These are phyloP conservation scores for Elysia chlorotica DNA, from an alignment of 1,140 invertebrate species.

Conservation along the genomic window DNA sequence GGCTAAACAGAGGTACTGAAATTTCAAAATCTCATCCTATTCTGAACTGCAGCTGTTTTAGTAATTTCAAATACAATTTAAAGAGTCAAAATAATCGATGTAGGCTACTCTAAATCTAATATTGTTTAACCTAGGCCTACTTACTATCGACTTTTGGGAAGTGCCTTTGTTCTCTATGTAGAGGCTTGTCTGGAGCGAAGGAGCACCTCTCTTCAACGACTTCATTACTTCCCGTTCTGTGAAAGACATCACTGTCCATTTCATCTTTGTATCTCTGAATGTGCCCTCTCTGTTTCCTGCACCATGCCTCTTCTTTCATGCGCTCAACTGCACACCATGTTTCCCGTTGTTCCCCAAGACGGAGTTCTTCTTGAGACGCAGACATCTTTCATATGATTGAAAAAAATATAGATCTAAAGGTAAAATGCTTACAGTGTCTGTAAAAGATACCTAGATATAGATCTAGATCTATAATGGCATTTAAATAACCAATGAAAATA, in stretches of 20 bases:
- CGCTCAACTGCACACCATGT: constrained; percentile 54
- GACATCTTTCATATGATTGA: no score
- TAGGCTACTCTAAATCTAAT: no score
- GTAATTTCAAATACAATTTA: no score
- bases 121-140: not conserved
- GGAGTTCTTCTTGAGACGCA: constrained; percentile 28
- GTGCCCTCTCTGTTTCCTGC: constrained; percentile 43
- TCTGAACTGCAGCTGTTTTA: no score
- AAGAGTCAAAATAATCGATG: no score
- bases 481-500: no score
- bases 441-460: not conserved
- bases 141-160: constrained; percentile 38
- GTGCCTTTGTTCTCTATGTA: constrained; percentile 47
- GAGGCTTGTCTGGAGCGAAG: constrained; percentile 42
- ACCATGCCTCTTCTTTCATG: constrained; percentile 53
- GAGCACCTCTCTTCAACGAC: constrained; percentile 31
- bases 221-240: constrained; percentile 24
- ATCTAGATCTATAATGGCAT: constrained; percentile 1
- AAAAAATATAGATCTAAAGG: no score
- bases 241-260: constrained; percentile 38
- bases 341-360: constrained; percentile 39
- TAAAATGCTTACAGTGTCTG: no score
- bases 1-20: no score
- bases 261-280: constrained; percentile 24
- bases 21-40: no score